Base-by-base conservation (phyloP, 2,888 invertebrate species). In the Chrysotoxum bicinctum region DNA sequence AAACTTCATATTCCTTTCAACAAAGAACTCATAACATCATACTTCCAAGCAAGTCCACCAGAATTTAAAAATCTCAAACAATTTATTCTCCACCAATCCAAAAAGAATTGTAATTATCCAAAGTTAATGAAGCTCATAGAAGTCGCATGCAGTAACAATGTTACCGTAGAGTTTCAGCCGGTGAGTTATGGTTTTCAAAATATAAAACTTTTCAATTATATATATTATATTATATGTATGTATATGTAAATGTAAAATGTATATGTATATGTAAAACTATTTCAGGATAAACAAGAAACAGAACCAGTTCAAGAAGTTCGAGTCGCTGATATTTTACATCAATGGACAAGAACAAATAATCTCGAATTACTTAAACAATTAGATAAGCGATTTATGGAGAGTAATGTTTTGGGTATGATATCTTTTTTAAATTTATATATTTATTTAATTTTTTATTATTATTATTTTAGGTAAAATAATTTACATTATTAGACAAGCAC, bases 401-500 rank as follows among this genome's bases (percentile, higher is more conserved):
- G 89, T 68, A 92, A 92, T 89, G 90, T 91, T 78, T 89, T 92
- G 87, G 92, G 92, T 92, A 87, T 87, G 80, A 19, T 9, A 58
- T 26, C 26, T 54, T 21, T 70, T 72, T 19, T 70, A 64, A 16
- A 16, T 58, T 72, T 26, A 4, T 26, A 43, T 73, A 10, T 37
- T 54, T 48, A 26, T 26, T 26, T 19, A 4, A 45, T 35, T 56
- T 21, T 14, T 43, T 64, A 66, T 16, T 12, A n/a, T 3, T 32
- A 43, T 8, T 26, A 21, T 40, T 54, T 14, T 23, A 92, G 92
- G 92, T 52, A 92, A 92, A 90, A 89, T 92, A 76, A 91, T 91
- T 37, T 90, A 92, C 84, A 88, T 92, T 77, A 90, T 92, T 87
- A 89, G 92, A 19, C 91, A 92, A 85, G 90, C 90, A 62, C 90